These are phyloP conservation scores for Ericerus pela DNA, from an alignment of 1,140 invertebrate genomes.

Conservation along the genomic window DNA sequence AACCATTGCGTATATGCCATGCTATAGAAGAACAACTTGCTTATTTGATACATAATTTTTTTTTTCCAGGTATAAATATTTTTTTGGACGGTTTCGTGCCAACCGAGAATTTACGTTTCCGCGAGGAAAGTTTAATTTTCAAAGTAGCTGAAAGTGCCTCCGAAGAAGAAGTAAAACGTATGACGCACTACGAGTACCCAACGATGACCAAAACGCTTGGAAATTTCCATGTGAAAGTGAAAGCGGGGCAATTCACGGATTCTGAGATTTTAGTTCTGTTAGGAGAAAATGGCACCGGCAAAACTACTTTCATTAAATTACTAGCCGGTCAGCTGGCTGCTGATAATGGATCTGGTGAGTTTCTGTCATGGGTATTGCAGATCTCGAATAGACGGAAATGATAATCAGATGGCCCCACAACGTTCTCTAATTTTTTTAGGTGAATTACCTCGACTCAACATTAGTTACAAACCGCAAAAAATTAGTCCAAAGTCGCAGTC, in stretches of 20 bases:
- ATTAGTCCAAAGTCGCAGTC: conserved; percentile 94
- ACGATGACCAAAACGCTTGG: conserved; percentile 71
- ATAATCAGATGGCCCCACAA: too few relatives aligned
- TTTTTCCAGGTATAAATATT: conserved; percentile 79
- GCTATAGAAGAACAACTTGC: not conserved
- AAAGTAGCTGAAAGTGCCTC: conserved; percentile 96
- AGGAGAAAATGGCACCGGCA: conserved; percentile 98
- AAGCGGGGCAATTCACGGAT: conserved; percentile 91
- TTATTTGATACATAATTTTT: conserved; percentile 13
- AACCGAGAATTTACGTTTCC: conserved; percentile 96
- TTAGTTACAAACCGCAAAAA: conserved; percentile 99
- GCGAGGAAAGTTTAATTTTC: conserved; percentile 90
- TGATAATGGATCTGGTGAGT: conserved; percentile 62
- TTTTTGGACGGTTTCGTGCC: conserved; percentile 99
- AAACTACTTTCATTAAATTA: conserved; percentile 98
- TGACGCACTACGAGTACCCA: conserved; percentile 94
- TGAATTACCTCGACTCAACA: conserved; percentile 81
- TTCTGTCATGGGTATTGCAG: too few relatives aligned
- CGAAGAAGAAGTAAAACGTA: conserved; percentile 92
- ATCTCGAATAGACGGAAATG: too few relatives aligned
- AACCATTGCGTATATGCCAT: too few relatives aligned
- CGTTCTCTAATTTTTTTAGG: too few relatives aligned
- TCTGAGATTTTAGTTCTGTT: conserved; percentile 97
- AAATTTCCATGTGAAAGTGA: conserved; percentile 64
- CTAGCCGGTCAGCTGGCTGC: conserved; percentile 87